Evolutionary conservation across 2,888 invertebrate species (phyloP), one percentile per base, ranked within the genome.

Genomic region (Magallana nippona): DNA sequence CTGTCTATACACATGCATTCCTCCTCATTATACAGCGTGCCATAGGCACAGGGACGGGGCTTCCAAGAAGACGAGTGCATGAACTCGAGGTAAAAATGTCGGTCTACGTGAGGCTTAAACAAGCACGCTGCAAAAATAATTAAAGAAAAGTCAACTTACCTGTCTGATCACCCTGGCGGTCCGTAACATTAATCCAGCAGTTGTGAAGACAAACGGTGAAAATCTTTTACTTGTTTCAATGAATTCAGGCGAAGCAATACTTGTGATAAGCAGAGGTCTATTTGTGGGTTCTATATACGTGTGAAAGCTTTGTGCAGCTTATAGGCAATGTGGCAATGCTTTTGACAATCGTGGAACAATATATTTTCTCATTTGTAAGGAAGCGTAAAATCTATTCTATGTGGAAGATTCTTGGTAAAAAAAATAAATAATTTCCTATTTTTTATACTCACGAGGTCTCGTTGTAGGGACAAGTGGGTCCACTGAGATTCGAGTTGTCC

Each of bases 21-120:
- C 13, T 32, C 57, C 57, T 80, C 79, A 27, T 80, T 80, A 80
- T 22, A 80, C 11, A 80, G 79, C 27, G 57, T 57, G 57, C 79
- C 79, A 17, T 57, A 80, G 22, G 79, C 57, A 80, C 79, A 80
- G 13, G 79, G 79, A 10, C 79, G n/a, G 17, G 57, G 32, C 32
- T 57, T 32, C 79, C 79, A 80, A 17, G 56, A 55, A 56, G 57
- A 57, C 57, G n/a, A 17, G 22, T 32, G 57, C 11, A 56, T 27
- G 10, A 27, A 27, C 57, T 57, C 57, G 13, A 56, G 79, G 57
- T 80, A 80, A 80, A 57, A 80, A 57, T 57, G 79, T 11, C 57
- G 55, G 79, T 80, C 79, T 57, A 80, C 32, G 22, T 56, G 57
- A 10, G 79, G 79, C 57, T 32, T 57, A 27, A 80, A 80, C 56